Evolutionary conservation across 2,888 invertebrate genomes (phyloP).

Genomic region (Lasioglossum marginatum): DNA sequence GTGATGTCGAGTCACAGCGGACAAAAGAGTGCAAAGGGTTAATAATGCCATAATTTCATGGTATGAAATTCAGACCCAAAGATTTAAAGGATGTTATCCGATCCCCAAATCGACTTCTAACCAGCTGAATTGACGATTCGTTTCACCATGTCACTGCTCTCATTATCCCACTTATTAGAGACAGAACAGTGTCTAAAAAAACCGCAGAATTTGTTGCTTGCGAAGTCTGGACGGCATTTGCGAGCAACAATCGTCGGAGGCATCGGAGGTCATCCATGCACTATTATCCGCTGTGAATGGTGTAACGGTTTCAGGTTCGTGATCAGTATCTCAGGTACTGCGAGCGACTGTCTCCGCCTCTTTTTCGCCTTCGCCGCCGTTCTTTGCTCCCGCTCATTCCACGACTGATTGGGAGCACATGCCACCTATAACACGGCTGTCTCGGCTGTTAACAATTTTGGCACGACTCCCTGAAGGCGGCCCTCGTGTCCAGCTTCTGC

Average conservation of each 20-base stretch:
- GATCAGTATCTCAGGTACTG: conserved; percentile 69
- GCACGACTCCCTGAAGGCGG: conserved; percentile 68
- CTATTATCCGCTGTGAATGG: conserved; percentile 57
- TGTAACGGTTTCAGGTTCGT: conserved; percentile 58
- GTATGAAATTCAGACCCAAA: no score
- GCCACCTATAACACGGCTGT: conserved; percentile 70
- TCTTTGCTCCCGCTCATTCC: conserved; percentile 43
- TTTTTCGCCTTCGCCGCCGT: conserved; percentile 54
- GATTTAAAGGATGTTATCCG: no score
- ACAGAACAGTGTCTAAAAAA: background rate
- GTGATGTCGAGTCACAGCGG: no score
- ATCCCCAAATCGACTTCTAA: background rate
- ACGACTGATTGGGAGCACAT: conserved; percentile 72
- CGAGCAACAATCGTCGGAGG: background rate
- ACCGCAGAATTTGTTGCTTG: background rate
- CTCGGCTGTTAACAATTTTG: conserved; percentile 73
- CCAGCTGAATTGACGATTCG: background rate
- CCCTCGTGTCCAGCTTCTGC: conserved; percentile 37
- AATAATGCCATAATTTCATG: no score
- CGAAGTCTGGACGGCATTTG: background rate
- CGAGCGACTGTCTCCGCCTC: conserved; percentile 68
- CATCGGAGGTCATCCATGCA: conserved; percentile 27
- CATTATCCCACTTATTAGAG: background rate
- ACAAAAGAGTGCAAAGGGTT: no score
- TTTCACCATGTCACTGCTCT: background rate